These are phyloP conservation scores for Amiota communis DNA, from an alignment of 2,888 invertebrate genomes.

Conservation along the genomic window DNA sequence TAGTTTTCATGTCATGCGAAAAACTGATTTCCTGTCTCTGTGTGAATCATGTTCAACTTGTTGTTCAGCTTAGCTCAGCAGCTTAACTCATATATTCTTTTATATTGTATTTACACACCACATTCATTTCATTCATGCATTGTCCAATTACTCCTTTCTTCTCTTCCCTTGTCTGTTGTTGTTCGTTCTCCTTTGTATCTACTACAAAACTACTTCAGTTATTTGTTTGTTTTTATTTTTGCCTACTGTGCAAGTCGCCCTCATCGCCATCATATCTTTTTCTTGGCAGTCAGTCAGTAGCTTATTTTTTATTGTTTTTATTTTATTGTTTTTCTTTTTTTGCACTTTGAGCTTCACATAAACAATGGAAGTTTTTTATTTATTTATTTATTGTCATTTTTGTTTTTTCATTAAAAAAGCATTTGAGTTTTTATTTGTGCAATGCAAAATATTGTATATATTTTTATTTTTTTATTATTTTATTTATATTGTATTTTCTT, in stretches of 20 bases:
- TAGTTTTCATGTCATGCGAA: background rate
- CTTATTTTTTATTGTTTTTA: conserved; percentile 7
- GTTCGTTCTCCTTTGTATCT: conserved; percentile 12
- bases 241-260: conserved; percentile 6
- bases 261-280: conserved; percentile 4
- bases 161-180: background rate
- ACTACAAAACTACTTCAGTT: background rate
- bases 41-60: conserved; percentile 8
- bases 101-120: too few relatives aligned
- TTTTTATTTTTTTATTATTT: conserved; percentile 1
- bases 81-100: too few relatives aligned
- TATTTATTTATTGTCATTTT: conserved; percentile 39
- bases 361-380: conserved; percentile 35
- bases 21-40: conserved; percentile 23
- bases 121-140: too few relatives aligned
- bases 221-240: background rate
- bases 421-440: conserved; percentile 49
- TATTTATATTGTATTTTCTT: background rate
- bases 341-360: conserved; percentile 9
- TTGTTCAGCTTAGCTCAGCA: conserved; percentile 5
- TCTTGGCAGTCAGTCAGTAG: background rate
- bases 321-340: background rate
- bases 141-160: too few relatives aligned
- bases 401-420: conserved; percentile 62
- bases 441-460: conserved; percentile 17